A percentile compares a stretch with the other conserved stretches of the same genome.
Conservation (phyloP, 1,140 invertebrate species). For the Cryptotermes secundus region DNA sequence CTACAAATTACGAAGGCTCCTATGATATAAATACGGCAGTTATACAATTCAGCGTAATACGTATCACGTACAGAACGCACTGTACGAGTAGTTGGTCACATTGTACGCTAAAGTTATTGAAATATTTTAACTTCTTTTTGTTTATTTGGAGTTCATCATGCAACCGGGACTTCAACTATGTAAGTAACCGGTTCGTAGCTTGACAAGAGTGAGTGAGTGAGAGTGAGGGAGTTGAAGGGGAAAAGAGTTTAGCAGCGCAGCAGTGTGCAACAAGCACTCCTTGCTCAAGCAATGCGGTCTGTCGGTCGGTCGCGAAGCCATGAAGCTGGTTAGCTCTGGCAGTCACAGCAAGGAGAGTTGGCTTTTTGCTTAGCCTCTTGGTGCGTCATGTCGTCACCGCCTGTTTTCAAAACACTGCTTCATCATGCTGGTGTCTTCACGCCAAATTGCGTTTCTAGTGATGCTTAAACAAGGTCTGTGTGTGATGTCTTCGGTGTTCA, state of each 20-base stretch:
- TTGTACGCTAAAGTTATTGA: neutral
- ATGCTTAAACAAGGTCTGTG: no score
- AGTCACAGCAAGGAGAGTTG: neutral
- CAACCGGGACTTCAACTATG: constrained; percentile 6
- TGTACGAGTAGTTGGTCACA: neutral
- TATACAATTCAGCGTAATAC: no score
- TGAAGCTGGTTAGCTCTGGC: neutral
- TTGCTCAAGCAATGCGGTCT: neutral
- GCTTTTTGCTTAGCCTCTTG: neutral
- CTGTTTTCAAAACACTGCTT: no score
- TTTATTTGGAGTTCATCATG: constrained; percentile 13
- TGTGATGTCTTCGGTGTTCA: no score
- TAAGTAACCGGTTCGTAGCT: constrained; percentile 10
- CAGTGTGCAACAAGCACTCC: constrained; percentile 1
- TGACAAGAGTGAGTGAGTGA: constrained; percentile 9
- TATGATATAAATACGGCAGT: no score
- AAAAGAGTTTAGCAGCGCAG: neutral
- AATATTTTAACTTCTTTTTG: neutral
- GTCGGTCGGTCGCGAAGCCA: neutral
- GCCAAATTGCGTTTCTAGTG: no score
- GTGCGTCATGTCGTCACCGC: no score
- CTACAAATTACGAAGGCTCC: no score
- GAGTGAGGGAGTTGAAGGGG: neutral
- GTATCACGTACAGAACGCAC: no score
- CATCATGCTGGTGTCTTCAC: no score